Percentiles rank a stretch among this genome's conserved stretches.
phyloP scores from a whole-genome alignment of 2,797 vertebrate genomes.

The Kryptopterus vitreolus region DNA sequence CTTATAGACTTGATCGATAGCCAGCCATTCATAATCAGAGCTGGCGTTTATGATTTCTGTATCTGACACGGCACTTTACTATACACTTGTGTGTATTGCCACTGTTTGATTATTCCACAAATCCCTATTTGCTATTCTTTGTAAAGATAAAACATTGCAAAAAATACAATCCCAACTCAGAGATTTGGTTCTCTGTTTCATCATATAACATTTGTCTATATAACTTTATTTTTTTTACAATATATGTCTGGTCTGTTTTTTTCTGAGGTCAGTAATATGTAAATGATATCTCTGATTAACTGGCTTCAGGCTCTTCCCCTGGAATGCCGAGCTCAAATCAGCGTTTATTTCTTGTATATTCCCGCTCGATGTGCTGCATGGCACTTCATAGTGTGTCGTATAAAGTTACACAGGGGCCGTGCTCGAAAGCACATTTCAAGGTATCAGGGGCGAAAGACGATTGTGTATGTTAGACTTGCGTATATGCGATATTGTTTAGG shows the following conservation, averaged over 20 bases:
- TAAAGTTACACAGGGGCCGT: conserved; percentile 29
- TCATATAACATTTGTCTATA: conserved; percentile 5
- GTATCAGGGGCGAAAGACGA: conserved; percentile 28
- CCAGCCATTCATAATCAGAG: too few relatives aligned
- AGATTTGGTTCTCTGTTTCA: neutral
- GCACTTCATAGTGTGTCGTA: conserved; percentile 16
- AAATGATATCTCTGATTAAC: conserved; percentile 29
- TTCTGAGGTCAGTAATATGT: conserved; percentile 17
- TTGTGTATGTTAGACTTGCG: conserved; percentile 38
- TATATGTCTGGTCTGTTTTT: conserved; percentile 14
- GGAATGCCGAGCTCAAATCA: conserved; percentile 3
- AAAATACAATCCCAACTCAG: neutral
- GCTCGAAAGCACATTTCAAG: conserved; percentile 5
- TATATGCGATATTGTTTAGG: conserved; percentile 48
- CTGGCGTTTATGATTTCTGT: neutral
- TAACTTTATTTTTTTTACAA: conserved; percentile 12
- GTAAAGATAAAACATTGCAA: neutral
- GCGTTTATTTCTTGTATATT: conserved; percentile 23
- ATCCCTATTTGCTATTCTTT: neutral
- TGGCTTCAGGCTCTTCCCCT: conserved; percentile 8
- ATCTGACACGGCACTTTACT: neutral
- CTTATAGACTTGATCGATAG: neutral
- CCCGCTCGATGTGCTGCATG: conserved; percentile 15
- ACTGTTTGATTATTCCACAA: too few relatives aligned
- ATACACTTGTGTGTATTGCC: neutral